Base-by-base conservation (phyloP, 2,113 vertebrate species). In the Hydrochoerus hydrochaeris region DNA sequence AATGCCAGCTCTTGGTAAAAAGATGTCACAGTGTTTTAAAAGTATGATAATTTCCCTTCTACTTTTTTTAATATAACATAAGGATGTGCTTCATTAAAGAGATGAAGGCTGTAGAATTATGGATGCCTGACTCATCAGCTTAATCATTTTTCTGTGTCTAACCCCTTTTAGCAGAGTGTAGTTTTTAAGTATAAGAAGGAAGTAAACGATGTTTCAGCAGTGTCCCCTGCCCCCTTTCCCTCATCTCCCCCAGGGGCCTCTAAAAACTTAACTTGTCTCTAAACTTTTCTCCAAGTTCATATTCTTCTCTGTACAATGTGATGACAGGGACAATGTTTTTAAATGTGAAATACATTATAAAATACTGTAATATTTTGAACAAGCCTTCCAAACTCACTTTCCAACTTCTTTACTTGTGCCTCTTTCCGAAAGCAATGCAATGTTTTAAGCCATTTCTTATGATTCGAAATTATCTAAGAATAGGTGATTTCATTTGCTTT, bases 161-260 rank as follows among this genome's bases (percentile, higher is more conserved):
- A 85, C 65, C 60, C 71, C 94, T 90, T 85, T 96, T 71, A 94
- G 62, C 41, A n/a, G 35, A 96, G 58, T 62, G 57, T 46, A 91
- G 41, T 52, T 91, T 86, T 84, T 91, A 93, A 91, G 78, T 67
- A 52, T 93, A 73, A 91, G 52, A 95, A 71, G 38, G 67, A 88
- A 92, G 83, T 71, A 91, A 94, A 97, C 88, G 49, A 75, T 91
- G n/a, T 95, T 97, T 89, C 19, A 20, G 44, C 60, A 85, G 1
- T 52, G n/a, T 91, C 81, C 49, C 16, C 91, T 96, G 38, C n/a
- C 44, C 24, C 8, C 1, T 58, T 35, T 1, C 46, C 22, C 30
- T 77, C 32, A 1, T 20, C 19, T 93, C 35, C 1, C 28, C 41
- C 24, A n/a, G 46, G 46, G n/a, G 6, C 73, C n/a, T 84, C 58